Conservation (phyloP, 2,113 vertebrate genomes). For the Psittacula cyanocephala region DNA sequence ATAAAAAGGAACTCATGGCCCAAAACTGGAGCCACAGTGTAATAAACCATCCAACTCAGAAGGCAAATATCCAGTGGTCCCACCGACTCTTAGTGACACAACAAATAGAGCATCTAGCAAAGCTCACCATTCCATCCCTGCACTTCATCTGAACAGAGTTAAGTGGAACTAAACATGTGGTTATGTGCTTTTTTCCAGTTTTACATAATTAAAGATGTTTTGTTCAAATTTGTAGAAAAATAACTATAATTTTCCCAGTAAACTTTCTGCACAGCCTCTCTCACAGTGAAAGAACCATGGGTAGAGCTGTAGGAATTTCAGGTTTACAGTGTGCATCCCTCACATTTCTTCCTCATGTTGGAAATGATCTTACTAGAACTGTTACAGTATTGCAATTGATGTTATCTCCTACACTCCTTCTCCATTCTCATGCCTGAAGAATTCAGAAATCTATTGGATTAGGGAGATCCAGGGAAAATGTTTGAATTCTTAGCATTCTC, state of each 20-base stretch:
- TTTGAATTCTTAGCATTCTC: neutral
- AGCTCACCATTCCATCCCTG: neutral
- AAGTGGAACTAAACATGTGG: neutral
- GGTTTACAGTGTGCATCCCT: neutral
- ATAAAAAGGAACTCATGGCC: neutral
- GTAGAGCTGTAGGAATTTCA: neutral
- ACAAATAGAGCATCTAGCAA: neutral
- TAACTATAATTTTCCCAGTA: neutral
- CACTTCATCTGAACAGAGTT: neutral
- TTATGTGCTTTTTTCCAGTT: neutral
- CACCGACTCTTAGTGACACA: neutral
- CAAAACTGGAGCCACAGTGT: neutral
- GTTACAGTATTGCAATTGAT: neutral
- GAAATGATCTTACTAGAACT: neutral
- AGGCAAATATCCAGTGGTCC: neutral
- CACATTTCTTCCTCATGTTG: neutral
- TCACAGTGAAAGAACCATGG: neutral
- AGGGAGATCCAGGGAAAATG: neutral
- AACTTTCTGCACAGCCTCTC: neutral
- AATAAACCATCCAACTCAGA: neutral
- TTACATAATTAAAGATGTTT: neutral
- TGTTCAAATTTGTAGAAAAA: neutral
- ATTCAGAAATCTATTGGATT: neutral
- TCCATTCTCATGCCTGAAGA: neutral
- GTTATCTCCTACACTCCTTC: neutral